Evolutionary conservation across 2,888 invertebrate species (phyloP), one percentile per base, ranked within the genome.

Genomic region (Fissipunctia ypsillon): DNA sequence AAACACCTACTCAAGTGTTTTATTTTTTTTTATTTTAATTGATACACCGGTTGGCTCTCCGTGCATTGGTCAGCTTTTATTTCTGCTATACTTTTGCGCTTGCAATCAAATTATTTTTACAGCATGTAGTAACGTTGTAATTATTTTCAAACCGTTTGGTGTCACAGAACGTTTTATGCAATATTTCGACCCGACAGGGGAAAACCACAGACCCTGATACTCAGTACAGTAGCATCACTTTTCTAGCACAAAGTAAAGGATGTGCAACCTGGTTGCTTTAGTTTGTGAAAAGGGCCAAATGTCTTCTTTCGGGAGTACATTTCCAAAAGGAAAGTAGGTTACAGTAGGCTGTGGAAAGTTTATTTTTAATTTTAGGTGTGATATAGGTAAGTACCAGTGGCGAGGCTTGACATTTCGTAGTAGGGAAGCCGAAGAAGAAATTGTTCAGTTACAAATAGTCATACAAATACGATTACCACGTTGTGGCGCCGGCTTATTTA

Each of bases 381-480:
- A 28, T 25, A 69, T 28, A 73, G 48, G 35, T 61, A 35, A 60
- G 19, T 25, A 43, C 16, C n/a, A n/a, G n/a, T n/a, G n/a, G n/a
- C n/a, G n/a, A n/a, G n/a, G n/a, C n/a, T n/a, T n/a, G n/a, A n/a
- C n/a, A n/a, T n/a, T n/a, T n/a, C n/a, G n/a, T n/a, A n/a, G n/a
- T n/a, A n/a, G n/a, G n/a, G n/a, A n/a, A n/a, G n/a, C n/a, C n/a
- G n/a, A n/a, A n/a, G n/a, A n/a, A n/a, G n/a, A n/a, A n/a, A n/a
- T n/a, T n/a, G n/a, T n/a, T n/a, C n/a, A n/a, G n/a, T n/a, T n/a
- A n/a, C n/a, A n/a, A n/a, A n/a, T n/a, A n/a, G n/a, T n/a, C n/a
- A n/a, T n/a, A n/a, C n/a, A n/a, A n/a, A n/a, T n/a, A n/a, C n/a
- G n/a, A n/a, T n/a, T n/a, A n/a, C n/a, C n/a, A n/a, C n/a, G n/a